A percentile compares a stretch with the other conserved stretches of the same genome.
Evolutionary conservation across 2,888 invertebrate species (phyloP).

Genomic region (Noctua janthina): DNA sequence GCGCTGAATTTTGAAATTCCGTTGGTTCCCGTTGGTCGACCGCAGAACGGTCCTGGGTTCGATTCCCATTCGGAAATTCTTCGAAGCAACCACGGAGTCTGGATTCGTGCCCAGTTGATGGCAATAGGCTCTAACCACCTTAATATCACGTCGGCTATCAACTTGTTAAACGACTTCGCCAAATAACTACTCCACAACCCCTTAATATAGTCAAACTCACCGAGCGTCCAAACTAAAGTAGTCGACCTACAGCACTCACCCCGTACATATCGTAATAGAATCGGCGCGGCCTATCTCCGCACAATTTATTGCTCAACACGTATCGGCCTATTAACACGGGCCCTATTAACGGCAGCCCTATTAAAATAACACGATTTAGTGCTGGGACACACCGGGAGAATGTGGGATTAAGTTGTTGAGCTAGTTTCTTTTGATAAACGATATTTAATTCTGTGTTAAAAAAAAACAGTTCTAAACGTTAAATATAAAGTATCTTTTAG

Average conservation of each 20-base stretch:
- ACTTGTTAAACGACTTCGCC: too few relatives aligned
- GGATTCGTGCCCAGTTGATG: too few relatives aligned
- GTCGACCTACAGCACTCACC: slow-evolving; percentile 45
- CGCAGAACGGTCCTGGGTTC: too few relatives aligned
- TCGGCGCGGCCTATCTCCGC: slow-evolving; percentile 65
- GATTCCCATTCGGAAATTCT: too few relatives aligned
- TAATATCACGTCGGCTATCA: background rate
- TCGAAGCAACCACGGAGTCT: too few relatives aligned
- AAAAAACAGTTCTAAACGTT: too few relatives aligned
- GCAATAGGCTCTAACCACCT: too few relatives aligned
- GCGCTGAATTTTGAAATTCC: too few relatives aligned
- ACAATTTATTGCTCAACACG: slow-evolving; percentile 67
- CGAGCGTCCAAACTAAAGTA: slow-evolving; percentile 12
- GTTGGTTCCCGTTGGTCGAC: too few relatives aligned
- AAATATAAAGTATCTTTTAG: too few relatives aligned
- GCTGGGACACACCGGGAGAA: slow-evolving; percentile 56
- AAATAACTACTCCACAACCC: background rate
- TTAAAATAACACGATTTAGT: slow-evolving; percentile 67
- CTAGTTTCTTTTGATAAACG: background rate
- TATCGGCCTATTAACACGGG: slow-evolving; percentile 69
- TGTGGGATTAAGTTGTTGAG: background rate
- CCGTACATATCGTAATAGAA: slow-evolving; percentile 71
- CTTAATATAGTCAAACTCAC: background rate
- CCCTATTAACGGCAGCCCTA: slow-evolving; percentile 66
- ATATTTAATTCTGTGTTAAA: background rate